Base-by-base conservation (phyloP, 92 coral and sea anemone genomes). In the Phenganax stokvisi region DNA sequence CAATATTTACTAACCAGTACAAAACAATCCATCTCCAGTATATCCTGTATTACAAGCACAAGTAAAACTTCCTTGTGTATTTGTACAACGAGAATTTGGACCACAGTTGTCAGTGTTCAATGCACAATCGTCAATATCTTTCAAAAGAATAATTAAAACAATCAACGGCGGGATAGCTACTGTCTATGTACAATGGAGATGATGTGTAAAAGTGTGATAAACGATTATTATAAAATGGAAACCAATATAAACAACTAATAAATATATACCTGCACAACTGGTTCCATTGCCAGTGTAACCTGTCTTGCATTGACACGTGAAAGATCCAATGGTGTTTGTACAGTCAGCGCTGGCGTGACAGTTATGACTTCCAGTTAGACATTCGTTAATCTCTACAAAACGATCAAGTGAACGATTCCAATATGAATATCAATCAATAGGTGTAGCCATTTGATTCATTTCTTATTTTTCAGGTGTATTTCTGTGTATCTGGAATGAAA, bases 1-100 rank as follows among this genome's bases (percentile, higher is more conserved):
- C 52, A 74, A 74, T 28, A n/a, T 29, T 9, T 15, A 31, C 80
- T 56, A 2, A 75, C 80, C 80, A 9, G 66, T 12, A 56, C 80
- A 75, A 25, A 13, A 55, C 13, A 56, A 12, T 3, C 80, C 80
- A 52, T 29, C 57, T 16, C 80, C 80, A 8, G 66, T 0, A 51
- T 25, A 75, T 75, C 80, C 80, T 4, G 80, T 56, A 3, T 56
- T 56, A 20, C 80, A 75, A 13, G 66, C 56, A 16, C 80, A 75
- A 13, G 56, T 25, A 56, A 55, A 75, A 3, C 51, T 2, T 13
- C 66, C 80, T 11, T 17, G 65, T 16, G 67, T 28, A 13, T 75
- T 75, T 1, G 65, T 44, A 44, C 80, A 75, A 0, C 47, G 16
- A 17, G 80, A 64, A n/a, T 75, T 56, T 55, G 0, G 17, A 56